A percentile compares a stretch with the other conserved stretches of the same genome.
Evolutionary conservation across 2,113 vertebrate genomes (phyloP).

Genomic region (Mohoua ochrocephala): DNA sequence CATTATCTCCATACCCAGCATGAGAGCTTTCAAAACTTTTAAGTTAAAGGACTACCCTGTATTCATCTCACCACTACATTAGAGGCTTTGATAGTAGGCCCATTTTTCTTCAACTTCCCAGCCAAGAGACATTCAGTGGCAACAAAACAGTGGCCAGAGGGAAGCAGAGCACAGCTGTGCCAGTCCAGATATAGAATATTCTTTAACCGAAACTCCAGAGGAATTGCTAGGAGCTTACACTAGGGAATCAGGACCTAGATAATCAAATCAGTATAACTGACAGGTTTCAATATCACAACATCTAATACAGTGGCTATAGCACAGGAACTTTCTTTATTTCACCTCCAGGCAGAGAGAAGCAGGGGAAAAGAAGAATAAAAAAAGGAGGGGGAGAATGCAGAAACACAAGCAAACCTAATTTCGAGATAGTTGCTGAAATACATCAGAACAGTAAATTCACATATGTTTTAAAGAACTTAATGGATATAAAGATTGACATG

Average conservation of each 20-base stretch:
- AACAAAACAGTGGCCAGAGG: not conserved
- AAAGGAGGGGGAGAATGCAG: accelerated
- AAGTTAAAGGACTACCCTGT: not conserved
- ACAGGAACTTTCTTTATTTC: not conserved
- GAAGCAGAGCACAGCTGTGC: not conserved
- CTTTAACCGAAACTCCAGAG: not conserved
- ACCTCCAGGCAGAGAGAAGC: not conserved
- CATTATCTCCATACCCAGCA: not conserved
- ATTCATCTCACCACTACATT: not conserved
- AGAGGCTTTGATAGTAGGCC: not conserved
- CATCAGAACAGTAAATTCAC: not conserved
- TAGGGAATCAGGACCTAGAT: not conserved
- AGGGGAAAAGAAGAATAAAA: not conserved
- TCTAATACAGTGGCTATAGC: not conserved
- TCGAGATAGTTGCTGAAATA: not conserved
- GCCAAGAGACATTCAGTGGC: not conserved
- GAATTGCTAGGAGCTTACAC: not conserved
- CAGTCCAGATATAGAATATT: not conserved
- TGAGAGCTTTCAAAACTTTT: not conserved
- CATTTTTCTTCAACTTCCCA: not conserved
- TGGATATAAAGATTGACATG: not conserved
- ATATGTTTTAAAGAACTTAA: not conserved
- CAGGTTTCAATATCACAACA: not conserved
- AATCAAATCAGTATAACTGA: not conserved
- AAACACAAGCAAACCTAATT: not conserved